phyloP scores from a whole-genome alignment of 2,797 vertebrate species.

The Aphelocoma californica region DNA sequence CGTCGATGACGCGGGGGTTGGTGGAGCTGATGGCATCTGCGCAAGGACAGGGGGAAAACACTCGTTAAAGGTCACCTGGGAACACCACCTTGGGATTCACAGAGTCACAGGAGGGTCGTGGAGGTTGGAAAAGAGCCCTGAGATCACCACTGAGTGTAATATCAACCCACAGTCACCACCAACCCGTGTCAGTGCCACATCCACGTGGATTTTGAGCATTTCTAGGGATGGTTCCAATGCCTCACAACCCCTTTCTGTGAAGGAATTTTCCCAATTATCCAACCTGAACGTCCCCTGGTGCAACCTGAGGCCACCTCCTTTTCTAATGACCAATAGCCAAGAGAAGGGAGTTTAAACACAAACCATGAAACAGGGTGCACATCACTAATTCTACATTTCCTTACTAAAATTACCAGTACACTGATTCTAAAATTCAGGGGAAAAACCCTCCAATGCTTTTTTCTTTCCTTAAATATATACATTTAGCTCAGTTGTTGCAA shows the following conservation, averaged over 20 bases:
- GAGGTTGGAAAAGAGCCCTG: rapidly evolving
- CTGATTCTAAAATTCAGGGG: neutral
- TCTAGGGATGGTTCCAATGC: neutral
- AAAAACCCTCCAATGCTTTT: neutral
- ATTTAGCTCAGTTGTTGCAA: neutral
- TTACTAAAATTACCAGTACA: neutral
- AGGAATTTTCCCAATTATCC: neutral
- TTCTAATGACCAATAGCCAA: neutral
- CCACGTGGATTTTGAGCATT: rapidly evolving
- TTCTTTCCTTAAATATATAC: neutral
- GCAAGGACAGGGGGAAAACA: neutral
- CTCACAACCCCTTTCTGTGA: rapidly evolving
- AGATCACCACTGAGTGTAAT: rapidly evolving
- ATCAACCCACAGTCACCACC: rapidly evolving
- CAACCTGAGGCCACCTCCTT: neutral
- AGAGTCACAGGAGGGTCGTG: rapidly evolving
- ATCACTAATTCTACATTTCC: neutral
- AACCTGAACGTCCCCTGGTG: neutral
- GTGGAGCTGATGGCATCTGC: conserved; percentile 92
- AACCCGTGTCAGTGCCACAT: neutral
- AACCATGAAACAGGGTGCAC: neutral
- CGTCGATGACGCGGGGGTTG: conserved; percentile 93
- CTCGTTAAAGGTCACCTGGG: rapidly evolving
- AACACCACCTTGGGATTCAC: neutral
- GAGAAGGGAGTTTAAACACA: neutral